These are phyloP conservation scores for Euplexia lucipara DNA, from an alignment of 2,888 invertebrate genomes.

Conservation along the genomic window DNA sequence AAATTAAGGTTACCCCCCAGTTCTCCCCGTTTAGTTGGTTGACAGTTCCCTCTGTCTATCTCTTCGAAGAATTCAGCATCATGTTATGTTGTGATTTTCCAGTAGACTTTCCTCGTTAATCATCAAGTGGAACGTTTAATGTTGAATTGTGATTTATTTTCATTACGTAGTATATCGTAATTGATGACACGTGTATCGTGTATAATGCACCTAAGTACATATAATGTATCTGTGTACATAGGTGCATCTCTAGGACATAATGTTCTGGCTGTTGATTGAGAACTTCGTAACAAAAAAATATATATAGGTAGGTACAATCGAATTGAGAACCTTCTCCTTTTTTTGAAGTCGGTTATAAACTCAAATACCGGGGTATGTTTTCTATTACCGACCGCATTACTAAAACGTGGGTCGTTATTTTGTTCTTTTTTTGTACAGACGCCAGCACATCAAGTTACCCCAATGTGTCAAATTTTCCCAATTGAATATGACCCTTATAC, in stretches of 20 bases:
- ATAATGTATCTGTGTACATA: background rate
- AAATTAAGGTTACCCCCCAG: too few relatives aligned
- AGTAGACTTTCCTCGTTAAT: slow-evolving; percentile 15
- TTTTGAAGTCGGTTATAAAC: too few relatives aligned
- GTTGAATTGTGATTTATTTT: slow-evolving; percentile 21
- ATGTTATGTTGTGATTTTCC: background rate
- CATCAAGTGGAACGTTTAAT: background rate
- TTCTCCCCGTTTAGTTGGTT: too few relatives aligned
- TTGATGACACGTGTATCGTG: slow-evolving; percentile 40
- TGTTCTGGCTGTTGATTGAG: background rate
- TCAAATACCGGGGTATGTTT: too few relatives aligned
- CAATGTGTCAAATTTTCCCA: too few relatives aligned
- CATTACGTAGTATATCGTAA: slow-evolving; percentile 40
- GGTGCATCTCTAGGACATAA: background rate
- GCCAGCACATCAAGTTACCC: too few relatives aligned
- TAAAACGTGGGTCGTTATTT: too few relatives aligned
- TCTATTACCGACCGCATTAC: too few relatives aligned
- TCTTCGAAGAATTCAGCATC: background rate
- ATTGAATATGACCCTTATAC: too few relatives aligned
- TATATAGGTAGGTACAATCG: background rate
- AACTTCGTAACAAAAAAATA: background rate
- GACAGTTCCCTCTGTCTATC: background rate
- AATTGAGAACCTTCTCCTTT: too few relatives aligned
- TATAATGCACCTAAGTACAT: slow-evolving; percentile 7
- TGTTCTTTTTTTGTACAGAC: too few relatives aligned